Evolutionary conservation across 2,797 vertebrate species (phyloP).

Genomic region (Hydrolagus colliei): DNA sequence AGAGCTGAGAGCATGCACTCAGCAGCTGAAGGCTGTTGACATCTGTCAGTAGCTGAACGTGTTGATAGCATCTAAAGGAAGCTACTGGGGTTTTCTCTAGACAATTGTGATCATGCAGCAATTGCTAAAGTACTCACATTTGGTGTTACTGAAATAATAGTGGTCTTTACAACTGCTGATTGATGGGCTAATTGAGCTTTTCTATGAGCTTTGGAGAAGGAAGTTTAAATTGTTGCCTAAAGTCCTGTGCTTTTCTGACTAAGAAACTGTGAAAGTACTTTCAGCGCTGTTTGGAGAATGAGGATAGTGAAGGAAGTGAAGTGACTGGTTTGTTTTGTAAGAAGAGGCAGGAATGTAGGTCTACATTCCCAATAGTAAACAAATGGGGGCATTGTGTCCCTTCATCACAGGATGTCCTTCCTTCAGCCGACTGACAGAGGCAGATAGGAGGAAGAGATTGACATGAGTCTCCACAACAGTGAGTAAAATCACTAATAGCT

Average conservation of each 20-base stretch:
- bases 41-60: conserved; percentile 44
- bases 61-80: conserved; percentile 53
- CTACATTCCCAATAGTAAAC: conserved; percentile 68
- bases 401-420: conserved; percentile 79
- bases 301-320: conserved; percentile 63
- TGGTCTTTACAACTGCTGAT: conserved; percentile 55
- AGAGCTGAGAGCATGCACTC: conserved; percentile 34
- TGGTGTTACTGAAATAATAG: conserved; percentile 48
- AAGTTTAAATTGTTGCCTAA: conserved; percentile 43
- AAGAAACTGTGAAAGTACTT: conserved; percentile 51
- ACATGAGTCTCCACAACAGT: conserved; percentile 32
- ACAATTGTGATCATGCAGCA: conserved; percentile 44
- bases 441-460: conserved; percentile 45
- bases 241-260: conserved; percentile 40
- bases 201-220: conserved; percentile 38
- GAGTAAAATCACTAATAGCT: neutral
- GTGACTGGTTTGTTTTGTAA: conserved; percentile 70
- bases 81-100: conserved; percentile 51
- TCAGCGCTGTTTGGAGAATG: conserved; percentile 49
- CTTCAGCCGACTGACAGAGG: conserved; percentile 54
- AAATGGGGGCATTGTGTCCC: conserved; percentile 75
- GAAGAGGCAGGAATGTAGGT: conserved; percentile 69
- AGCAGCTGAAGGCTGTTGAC: conserved; percentile 41
- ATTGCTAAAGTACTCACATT: conserved; percentile 55
- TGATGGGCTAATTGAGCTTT: conserved; percentile 55